Conservation (phyloP, 2,888 invertebrate species). For the Hofmannophila pseudospretella region DNA sequence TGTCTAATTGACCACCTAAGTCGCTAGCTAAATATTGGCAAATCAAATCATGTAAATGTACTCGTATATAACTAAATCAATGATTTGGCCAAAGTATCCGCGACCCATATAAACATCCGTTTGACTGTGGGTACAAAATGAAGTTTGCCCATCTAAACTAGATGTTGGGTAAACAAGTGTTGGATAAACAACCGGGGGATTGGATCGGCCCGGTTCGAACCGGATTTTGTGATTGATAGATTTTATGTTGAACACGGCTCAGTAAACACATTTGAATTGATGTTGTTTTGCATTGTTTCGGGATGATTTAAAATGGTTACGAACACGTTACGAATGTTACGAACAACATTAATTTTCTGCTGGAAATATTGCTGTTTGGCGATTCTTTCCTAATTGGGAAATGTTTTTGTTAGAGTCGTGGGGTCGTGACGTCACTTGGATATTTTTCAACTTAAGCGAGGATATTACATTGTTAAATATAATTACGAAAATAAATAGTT, state of each 20-base stretch:
- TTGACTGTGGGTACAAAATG: constrained; percentile 21
- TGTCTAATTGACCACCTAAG: not conserved
- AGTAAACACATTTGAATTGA: constrained; percentile 14
- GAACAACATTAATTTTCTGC: not conserved
- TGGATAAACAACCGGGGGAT: constrained; percentile 27
- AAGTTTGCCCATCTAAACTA: constrained; percentile 34
- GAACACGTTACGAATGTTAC: not conserved
- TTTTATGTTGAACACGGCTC: constrained; percentile 18
- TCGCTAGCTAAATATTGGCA: not conserved
- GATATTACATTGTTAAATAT: too few relatives aligned
- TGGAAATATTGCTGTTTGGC: not conserved
- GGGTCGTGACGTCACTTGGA: too few relatives aligned
- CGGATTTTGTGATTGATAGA: constrained; percentile 26
- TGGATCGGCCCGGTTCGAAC: constrained; percentile 20
- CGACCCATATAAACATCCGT: not conserved
- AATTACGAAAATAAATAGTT: too few relatives aligned
- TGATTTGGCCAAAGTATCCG: constrained; percentile 2
- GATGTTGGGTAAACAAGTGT: constrained; percentile 29
- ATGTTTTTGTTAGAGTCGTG: too few relatives aligned
- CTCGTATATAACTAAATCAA: constrained; percentile 2
- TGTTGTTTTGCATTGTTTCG: constrained; percentile 7
- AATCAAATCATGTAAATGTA: not conserved
- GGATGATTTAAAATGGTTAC: not conserved
- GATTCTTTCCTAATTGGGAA: too few relatives aligned
- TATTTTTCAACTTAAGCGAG: too few relatives aligned